Base-by-base conservation (phyloP, 2,888 invertebrate species). In the Heliconius ismenius region DNA sequence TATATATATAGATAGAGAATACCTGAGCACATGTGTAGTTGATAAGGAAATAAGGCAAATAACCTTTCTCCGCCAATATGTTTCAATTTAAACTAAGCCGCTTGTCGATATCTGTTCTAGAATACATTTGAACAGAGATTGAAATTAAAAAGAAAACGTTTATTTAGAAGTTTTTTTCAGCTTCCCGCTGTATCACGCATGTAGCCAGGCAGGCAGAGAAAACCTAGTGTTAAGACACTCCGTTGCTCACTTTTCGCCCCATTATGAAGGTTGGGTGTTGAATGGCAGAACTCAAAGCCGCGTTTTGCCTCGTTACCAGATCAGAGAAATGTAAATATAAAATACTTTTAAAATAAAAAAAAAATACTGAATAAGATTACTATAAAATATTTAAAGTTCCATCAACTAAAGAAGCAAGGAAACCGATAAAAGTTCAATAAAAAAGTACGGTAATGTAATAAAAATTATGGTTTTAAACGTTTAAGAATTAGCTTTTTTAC, bases 61-160 rank as follows among this genome's bases (percentile, higher is more conserved):
- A 24, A 70, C 75, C 69, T 69, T 88, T 88, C 86, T 84, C 86
- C 85, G 84, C 89, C 92, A 92, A 93, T 92, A 92, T 90, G 90
- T 92, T 92, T 92, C 92, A 92, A 92, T 93, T 92, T 92, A 89
- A 90, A 91, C 86, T 92, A 92, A 93, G 92, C 92, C 91, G 90
- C 88, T 92, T 92, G 92, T 91, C 92, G 91, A 91, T 91, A 88
- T 90, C 83, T 84, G 84, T 87, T 88, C 84, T 84, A 84, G 87
- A 88, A 89, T 90, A 90, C 89, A 89, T 90, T 85, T 73, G 24
- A 36, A 60, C 21, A 15, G 24, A 4, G 62, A 63, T 26, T 62
- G 7, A 39, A 36, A 43, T 62, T 60, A 39, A 73, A 39, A 72
- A 60, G 60, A 60, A 72, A 72, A 54, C 11, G 69, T 54, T 69